Percentiles rank a stretch among this genome's conserved stretches.
These are phyloP conservation scores for Antechinus flavipes DNA, from an alignment of 2,113 vertebrate species.

Conservation along the genomic window DNA sequence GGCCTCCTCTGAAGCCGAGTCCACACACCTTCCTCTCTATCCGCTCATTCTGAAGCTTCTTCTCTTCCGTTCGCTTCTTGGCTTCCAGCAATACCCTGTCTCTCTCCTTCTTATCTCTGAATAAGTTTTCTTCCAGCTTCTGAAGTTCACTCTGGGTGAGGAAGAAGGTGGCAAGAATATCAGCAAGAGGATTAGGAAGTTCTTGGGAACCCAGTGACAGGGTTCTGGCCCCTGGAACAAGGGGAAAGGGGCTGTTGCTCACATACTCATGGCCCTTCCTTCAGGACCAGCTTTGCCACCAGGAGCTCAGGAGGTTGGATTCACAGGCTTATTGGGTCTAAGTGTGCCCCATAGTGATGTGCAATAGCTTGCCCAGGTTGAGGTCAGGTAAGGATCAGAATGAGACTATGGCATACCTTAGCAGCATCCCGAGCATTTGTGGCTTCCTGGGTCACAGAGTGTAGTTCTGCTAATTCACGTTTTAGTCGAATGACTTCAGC, in stretches of 20 bases:
- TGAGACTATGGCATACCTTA: slow-evolving; percentile 81
- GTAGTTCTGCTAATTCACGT: slow-evolving; percentile 85
- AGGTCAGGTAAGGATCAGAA: background rate
- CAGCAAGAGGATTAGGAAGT: background rate
- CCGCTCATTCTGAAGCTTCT: slow-evolving; percentile 84
- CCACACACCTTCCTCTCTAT: slow-evolving; percentile 86
- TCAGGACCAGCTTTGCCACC: background rate
- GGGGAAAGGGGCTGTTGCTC: background rate
- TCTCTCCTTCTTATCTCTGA: slow-evolving; percentile 86
- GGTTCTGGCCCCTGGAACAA: background rate
- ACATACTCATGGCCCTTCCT: no score
- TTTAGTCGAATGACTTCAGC: slow-evolving; percentile 84
- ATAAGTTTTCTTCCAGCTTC: slow-evolving; percentile 85
- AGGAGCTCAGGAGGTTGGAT: background rate
- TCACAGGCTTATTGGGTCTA: background rate
- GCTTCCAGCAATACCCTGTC: slow-evolving; percentile 84
- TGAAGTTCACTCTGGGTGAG: slow-evolving; percentile 86
- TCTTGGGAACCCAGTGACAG: background rate
- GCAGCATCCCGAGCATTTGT: slow-evolving; percentile 84
- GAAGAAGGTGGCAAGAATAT: background rate
- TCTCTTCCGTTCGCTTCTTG: slow-evolving; percentile 87
- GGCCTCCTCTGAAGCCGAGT: accelerated
- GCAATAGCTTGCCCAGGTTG: background rate
- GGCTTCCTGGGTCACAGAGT: slow-evolving; percentile 84
- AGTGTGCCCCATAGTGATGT: background rate